phyloP scores from a whole-genome alignment of 2,797 vertebrate genomes.

The Hipposideros larvatus region DNA sequence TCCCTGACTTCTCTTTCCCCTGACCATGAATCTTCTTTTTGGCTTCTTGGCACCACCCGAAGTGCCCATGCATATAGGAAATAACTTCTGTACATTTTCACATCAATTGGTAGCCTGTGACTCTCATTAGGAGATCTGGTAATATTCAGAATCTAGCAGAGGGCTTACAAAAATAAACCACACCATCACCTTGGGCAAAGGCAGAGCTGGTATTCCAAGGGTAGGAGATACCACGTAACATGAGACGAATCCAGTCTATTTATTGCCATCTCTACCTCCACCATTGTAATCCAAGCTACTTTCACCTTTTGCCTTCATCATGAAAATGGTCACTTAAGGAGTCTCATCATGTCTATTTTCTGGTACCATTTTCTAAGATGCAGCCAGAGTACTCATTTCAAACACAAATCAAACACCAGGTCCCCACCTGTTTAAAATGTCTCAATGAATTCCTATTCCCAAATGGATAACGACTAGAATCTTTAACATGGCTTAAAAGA shows the following conservation, averaged over 20 bases:
- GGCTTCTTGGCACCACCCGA: not conserved
- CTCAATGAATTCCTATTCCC: not conserved
- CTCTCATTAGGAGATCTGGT: not conserved
- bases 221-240: not conserved
- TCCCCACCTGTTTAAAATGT: not conserved
- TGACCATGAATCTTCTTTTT: not conserved
- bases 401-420: not conserved
- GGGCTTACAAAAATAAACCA: conserved; percentile 2
- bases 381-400: not conserved
- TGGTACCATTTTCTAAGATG: not conserved
- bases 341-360: not conserved
- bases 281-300: not conserved
- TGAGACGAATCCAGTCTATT: not conserved
- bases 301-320: not conserved
- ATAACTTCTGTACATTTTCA: conserved; percentile 27
- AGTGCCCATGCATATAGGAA: not conserved
- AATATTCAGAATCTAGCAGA: conserved; percentile 6
- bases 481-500: not conserved
- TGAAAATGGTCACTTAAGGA: not conserved
- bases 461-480: conserved; percentile 22
- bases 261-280: not conserved
- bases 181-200: not conserved
- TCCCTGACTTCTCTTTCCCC: not conserved
- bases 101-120: not conserved
- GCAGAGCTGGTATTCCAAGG: not conserved